Conservation (phyloP, 2,888 invertebrate species). For the Hesperia comma region DNA sequence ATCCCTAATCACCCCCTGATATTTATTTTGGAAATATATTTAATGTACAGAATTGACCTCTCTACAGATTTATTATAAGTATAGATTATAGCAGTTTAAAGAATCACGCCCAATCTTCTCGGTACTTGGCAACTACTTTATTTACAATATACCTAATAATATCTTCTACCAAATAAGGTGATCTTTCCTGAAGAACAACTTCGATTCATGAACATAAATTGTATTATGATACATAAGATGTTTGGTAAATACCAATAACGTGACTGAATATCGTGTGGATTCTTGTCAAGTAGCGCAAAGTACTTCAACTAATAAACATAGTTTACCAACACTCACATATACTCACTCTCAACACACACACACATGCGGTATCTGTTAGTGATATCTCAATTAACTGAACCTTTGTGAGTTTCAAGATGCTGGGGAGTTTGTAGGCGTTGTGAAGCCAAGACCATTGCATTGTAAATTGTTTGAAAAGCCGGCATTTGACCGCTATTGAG, state of each 20-base stretch:
- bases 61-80: too few relatives aligned
- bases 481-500: slow-evolving; percentile 17
- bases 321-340: not conserved
- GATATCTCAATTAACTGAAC: slow-evolving; percentile 22
- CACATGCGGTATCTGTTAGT: slow-evolving; percentile 5
- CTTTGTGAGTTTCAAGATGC: slow-evolving; percentile 7
- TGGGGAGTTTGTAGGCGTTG: slow-evolving; percentile 3
- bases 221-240: slow-evolving; percentile 1
- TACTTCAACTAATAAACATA: slow-evolving; percentile 9
- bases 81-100: too few relatives aligned
- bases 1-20: too few relatives aligned
- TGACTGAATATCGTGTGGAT: slow-evolving; percentile 3
- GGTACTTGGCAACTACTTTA: too few relatives aligned
- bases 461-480: slow-evolving; percentile 10
- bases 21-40: too few relatives aligned
- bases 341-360: not conserved
- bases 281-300: slow-evolving; percentile 7
- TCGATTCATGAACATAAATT: not conserved
- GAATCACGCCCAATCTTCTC: too few relatives aligned
- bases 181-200: not conserved
- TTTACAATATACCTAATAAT: too few relatives aligned
- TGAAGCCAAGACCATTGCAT: not conserved
- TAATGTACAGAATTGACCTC: too few relatives aligned
- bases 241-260: slow-evolving; percentile 9
- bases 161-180: not conserved